Percentiles rank a stretch among this genome's conserved stretches.
Conservation (phyloP, 2,113 vertebrate species). For the Tretioscincus oriximinensis region DNA sequence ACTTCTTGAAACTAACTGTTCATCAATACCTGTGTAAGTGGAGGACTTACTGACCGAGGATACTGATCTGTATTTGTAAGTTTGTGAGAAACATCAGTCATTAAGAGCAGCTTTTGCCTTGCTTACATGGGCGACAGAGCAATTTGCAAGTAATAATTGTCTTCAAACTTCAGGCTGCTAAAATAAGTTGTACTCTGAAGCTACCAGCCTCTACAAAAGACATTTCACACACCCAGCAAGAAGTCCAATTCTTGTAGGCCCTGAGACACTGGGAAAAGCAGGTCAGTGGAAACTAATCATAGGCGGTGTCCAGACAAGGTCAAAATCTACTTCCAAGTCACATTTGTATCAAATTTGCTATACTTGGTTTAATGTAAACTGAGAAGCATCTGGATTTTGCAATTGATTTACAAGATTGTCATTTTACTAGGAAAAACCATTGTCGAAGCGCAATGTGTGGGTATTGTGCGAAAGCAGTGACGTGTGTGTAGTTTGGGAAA, state of each 20-base stretch:
- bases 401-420: too few species aligned
- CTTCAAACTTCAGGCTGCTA: neutral
- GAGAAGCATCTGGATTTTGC: too few species aligned
- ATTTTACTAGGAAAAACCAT: too few species aligned
- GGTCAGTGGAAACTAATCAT: neutral
- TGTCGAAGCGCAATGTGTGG: too few species aligned
- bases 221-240: too few species aligned
- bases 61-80: neutral
- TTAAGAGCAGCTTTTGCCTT: neutral
- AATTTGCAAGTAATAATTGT: neutral
- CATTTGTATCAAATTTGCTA: too few species aligned
- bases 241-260: neutral
- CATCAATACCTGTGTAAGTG: constrained; percentile 1
- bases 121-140: neutral
- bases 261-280: neutral
- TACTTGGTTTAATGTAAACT: too few species aligned
- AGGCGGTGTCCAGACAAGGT: too few species aligned
- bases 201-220: neutral
- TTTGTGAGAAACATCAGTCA: constrained; percentile 1
- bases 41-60: neutral
- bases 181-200: neutral
- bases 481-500: too few species aligned
- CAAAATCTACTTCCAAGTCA: too few species aligned
- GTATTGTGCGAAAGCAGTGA: too few species aligned
- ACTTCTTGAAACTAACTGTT: constrained; percentile 12